A percentile compares a stretch with the other conserved stretches of the same genome.
Evolutionary conservation across 2,113 vertebrate genomes (phyloP).

Genomic region (Erythrolamprus reginae): DNA sequence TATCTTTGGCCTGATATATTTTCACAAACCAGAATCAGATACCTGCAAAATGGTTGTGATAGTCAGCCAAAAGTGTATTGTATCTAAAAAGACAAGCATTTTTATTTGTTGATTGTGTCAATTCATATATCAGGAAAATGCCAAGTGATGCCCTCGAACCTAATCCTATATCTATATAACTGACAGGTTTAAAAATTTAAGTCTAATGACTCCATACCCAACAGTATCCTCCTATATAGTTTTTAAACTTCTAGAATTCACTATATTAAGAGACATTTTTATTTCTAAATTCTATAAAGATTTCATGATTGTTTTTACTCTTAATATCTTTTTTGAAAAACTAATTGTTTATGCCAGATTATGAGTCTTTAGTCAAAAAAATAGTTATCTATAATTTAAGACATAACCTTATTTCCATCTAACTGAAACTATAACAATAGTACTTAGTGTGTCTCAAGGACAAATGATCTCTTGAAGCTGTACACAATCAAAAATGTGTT

Average conservation of each 20-base stretch:
- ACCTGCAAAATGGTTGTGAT: conserved; percentile 38
- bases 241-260: conserved; percentile 6
- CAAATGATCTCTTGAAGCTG: conserved; percentile 73
- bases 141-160: conserved; percentile 2
- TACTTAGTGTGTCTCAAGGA: conserved; percentile 74
- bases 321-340: conserved; percentile 44
- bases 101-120: conserved; percentile 31
- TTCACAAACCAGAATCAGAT: conserved; percentile 48
- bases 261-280: background rate
- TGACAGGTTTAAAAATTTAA: conserved; percentile 10
- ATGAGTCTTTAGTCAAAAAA: conserved; percentile 59
- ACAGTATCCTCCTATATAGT: background rate
- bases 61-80: conserved; percentile 41
- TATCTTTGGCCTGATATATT: conserved; percentile 39
- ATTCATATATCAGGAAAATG: conserved; percentile 14
- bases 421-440: conserved; percentile 70
- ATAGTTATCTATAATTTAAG: conserved; percentile 58
- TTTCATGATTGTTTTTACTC: conserved; percentile 17
- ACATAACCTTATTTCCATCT: conserved; percentile 73
- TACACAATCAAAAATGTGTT: conserved; percentile 73
- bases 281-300: conserved; percentile 34
- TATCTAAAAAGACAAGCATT: conserved; percentile 23
- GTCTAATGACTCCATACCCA: background rate
- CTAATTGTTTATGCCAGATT: conserved; percentile 39
- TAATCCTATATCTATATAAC: background rate